Percentiles rank a stretch among this genome's conserved stretches.
Evolutionary conservation across 2,888 invertebrate species (phyloP).

Genomic region (Catocala nupta): DNA sequence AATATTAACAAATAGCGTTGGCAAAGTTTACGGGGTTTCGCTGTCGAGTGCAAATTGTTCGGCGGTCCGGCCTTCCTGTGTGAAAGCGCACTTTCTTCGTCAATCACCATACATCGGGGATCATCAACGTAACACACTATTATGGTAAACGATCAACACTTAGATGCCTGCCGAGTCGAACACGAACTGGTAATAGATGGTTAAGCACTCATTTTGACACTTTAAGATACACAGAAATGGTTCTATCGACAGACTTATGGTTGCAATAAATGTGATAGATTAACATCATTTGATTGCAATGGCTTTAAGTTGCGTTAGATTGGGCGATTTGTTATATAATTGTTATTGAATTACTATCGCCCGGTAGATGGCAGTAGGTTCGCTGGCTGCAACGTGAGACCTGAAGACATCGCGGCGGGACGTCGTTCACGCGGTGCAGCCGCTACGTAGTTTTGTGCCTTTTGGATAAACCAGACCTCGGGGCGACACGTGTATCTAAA

Average conservation of each 20-base stretch:
- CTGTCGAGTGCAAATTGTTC: conserved; percentile 57
- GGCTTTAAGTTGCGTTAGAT: neutral
- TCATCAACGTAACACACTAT: conserved; percentile 46
- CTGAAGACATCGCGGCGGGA: no score
- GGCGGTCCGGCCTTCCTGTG: conserved; percentile 57
- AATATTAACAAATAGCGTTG: conserved; percentile 63
- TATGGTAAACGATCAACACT: conserved; percentile 41
- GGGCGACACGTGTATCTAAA: no score
- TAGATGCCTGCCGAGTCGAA: conserved; percentile 10
- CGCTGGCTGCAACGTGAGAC: no score
- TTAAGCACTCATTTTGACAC: conserved; percentile 15
- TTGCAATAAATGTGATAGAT: neutral
- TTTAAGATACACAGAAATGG: neutral
- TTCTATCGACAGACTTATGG: no score
- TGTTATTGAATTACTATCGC: no score
- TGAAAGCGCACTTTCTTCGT: conserved; percentile 64
- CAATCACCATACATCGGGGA: conserved; percentile 50
- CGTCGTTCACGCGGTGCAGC: no score
- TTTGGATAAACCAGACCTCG: no score
- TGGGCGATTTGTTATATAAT: no score
- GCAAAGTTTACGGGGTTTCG: conserved; percentile 38
- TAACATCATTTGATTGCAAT: conserved; percentile 4
- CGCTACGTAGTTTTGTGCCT: no score
- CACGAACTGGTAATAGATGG: conserved; percentile 10
- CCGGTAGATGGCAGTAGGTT: no score